These are phyloP conservation scores for Myoxocephalus aenaeus DNA, from an alignment of 2,797 vertebrate genomes.

Conservation along the genomic window DNA sequence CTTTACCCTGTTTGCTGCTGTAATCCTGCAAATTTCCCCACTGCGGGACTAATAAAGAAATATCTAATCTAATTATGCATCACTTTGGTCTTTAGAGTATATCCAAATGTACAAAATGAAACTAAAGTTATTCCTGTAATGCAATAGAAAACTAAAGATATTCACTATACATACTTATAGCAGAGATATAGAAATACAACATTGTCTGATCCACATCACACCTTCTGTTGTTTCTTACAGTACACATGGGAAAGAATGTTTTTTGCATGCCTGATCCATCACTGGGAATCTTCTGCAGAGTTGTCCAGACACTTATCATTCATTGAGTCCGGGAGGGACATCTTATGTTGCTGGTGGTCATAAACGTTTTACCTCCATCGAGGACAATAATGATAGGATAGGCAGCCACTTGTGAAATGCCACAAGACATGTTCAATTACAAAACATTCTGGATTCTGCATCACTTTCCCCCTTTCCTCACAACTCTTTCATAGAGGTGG, in stretches of 20 bases:
- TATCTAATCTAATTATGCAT: too few species aligned
- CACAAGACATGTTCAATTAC: background rate
- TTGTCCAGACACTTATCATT: background rate
- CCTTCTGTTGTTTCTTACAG: too few species aligned
- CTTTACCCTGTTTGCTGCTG: too few species aligned
- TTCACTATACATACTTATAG: too few species aligned
- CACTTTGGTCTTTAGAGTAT: background rate
- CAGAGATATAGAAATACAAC: too few species aligned
- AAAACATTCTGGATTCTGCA: background rate
- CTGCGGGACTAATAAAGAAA: too few species aligned
- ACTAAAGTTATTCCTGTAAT: background rate
- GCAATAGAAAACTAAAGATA: background rate
- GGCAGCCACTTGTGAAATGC: too few species aligned
- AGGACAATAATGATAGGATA: background rate
- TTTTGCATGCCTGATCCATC: background rate
- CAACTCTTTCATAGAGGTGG: background rate
- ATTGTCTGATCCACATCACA: too few species aligned
- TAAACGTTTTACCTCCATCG: background rate
- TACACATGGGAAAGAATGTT: background rate
- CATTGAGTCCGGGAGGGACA: background rate
- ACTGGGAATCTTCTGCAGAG: background rate
- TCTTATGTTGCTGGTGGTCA: background rate
- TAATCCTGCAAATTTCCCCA: too few species aligned
- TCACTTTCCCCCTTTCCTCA: background rate
- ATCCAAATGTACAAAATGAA: background rate